Conservation (phyloP, 1,140 invertebrate species). For the Centruroides sculpturatus region DNA sequence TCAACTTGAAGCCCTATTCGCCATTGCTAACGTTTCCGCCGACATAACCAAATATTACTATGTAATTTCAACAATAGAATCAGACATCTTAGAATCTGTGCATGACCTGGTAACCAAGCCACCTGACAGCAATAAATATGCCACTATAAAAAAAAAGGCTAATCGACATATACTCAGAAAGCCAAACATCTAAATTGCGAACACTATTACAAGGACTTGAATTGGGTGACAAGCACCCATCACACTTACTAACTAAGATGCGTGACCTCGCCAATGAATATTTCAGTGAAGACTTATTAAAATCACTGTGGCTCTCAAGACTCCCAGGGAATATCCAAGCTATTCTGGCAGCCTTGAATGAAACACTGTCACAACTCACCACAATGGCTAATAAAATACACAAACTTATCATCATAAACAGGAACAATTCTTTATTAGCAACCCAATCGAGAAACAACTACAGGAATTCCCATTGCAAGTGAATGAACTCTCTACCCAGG, state of each 20-base stretch:
- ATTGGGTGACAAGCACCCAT: neutral
- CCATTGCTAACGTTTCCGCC: conserved; percentile 3
- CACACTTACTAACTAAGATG: neutral
- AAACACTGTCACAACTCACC: neutral
- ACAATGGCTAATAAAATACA: neutral
- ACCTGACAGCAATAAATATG: neutral
- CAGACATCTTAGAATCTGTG: neutral
- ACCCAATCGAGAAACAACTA: no score
- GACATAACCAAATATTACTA: conserved; percentile 18
- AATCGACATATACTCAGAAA: neutral
- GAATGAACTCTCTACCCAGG: no score
- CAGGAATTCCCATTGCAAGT: no score
- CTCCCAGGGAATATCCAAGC: neutral
- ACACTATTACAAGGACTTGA: neutral
- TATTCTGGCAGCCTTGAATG: neutral
- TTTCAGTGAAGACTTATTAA: neutral
- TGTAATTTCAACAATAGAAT: conserved; percentile 1
- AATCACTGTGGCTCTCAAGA: neutral
- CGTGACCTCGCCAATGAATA: neutral
- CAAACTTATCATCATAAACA: no score
- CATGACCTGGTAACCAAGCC: neutral
- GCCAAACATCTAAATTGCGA: neutral
- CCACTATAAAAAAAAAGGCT: neutral
- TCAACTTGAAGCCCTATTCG: conserved; percentile 22
- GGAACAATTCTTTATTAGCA: no score